Base-by-base conservation (phyloP, 2,797 vertebrate species). In the Notolepis coatsorum region DNA sequence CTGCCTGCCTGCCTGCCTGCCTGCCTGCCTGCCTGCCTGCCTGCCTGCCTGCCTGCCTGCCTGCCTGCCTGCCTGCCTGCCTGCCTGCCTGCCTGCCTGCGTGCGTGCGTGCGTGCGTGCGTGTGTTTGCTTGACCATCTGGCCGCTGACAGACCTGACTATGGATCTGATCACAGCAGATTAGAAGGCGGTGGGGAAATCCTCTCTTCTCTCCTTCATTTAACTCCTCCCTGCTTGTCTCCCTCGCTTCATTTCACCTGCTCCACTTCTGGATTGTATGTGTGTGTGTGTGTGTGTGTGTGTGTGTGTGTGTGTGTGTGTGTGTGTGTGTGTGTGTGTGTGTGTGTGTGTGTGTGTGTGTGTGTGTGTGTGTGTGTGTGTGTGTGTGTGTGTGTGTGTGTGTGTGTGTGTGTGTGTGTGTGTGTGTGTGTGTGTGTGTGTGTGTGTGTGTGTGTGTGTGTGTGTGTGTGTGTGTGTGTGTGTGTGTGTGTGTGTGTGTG, bases 171-270 rank as follows among this genome's bases (percentile, higher is more conserved):
- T 88, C 82, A 75, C 75, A 84, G 70, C 81, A 85, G 81, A 89
- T 89, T 87, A 90, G 80, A 78, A 81, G 85, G 82, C 84, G 85
- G 76, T 80, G 77, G 75, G 83, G 72, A 89, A 88, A 83, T 74
- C 75, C 79, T 55, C 63, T 88, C 75, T 88, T 86, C 86, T 89
- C 78, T 85, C 77, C 82, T 87, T 89, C 87, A 88, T 89, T 90
- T 87, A 89, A 90, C 82, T 84, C 65, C 5, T 81, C 81, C 73
- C 75, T 85, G 59, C 84, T 83, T 41, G 80, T 80, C 85, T 87
- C 79, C 53, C 42, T 84, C 68, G 80, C 85, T 88, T 88, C 84
- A 87, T 84, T 88, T 85, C 88, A 84, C 76, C 64, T 78, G 82
- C 80, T 82, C 80, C 57, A 84, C 64, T 84, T 84, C 70, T 62